Base-by-base conservation (phyloP, 2,888 invertebrate species). In the Boloria euphrosyne region DNA sequence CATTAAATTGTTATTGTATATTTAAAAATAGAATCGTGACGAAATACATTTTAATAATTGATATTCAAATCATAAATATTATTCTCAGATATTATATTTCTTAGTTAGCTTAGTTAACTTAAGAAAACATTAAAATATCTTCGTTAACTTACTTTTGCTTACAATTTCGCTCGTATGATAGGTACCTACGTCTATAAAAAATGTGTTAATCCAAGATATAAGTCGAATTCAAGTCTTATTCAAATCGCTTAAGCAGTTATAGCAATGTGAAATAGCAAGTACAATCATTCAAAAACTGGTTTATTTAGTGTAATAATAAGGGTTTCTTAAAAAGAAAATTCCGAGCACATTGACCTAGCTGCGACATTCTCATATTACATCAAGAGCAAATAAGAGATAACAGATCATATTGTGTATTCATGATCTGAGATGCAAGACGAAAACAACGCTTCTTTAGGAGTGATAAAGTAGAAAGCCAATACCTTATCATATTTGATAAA, bases 331-430 rank as follows among this genome's bases (percentile, higher is more conserved):
- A 31, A 38, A 18, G 17, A 17, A 59, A 17, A 50, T 46, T 59
- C 17, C 7, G 49, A 59, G 59, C 16, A 50, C 49, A 47, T 31
- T 59, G 49, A 59, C 49, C 59, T 59, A 17, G 31, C 13, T 49
- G 49, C 49, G 49, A 59, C 31, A 59, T 59, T 31, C 59, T 55
- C 17, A 47, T 63, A 43, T 63, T 27, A 31, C 38, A 49, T 38
- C 13, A 55, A 63, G 47, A 49, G 49, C 55, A 43, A 64, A 55
- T 18, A 38, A 13, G 31, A 47, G 58, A 65, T 65, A 65, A 65
- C 58, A 64, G 46, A 65, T 58, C 64, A 64, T 49, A 59, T 52
- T 58, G 18, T 52, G 52, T 58, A 44, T 64, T 59, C 64, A 46
- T 64, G 58, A 18, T 64, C 64, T 52, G 18, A n/a, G 17, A 4